These are phyloP conservation scores for Nephrotoma guestfalica DNA, from an alignment of 2,888 invertebrate species.

Conservation along the genomic window DNA sequence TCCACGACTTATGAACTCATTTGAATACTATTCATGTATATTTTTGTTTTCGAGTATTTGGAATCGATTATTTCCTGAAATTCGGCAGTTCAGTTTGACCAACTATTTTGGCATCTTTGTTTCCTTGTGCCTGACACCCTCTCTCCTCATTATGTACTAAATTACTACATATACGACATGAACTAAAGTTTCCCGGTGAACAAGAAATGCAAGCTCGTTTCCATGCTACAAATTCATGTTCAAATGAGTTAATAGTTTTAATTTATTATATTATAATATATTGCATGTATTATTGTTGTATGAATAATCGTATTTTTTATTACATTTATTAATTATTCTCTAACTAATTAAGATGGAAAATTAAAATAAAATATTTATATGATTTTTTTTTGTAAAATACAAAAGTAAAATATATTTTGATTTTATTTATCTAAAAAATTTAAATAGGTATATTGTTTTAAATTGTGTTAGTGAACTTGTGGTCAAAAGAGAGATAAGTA, in stretches of 20 bases:
- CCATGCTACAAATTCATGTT: neutral
- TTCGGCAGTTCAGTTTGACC: too few species aligned
- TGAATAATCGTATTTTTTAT: neutral
- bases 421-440: neutral
- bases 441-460: neutral
- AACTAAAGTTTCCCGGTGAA: neutral
- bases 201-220: neutral
- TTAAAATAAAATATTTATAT: neutral
- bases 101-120: too few species aligned
- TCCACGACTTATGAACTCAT: neutral
- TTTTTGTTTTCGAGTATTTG: neutral
- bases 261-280: neutral
- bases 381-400: neutral
- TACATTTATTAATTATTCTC: neutral
- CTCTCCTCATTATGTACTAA: neutral
- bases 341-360: neutral
- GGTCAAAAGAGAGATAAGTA: neutral
- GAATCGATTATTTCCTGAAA: neutral
- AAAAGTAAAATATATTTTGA: neutral
- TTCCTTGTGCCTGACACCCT: too few species aligned
- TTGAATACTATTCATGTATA: neutral
- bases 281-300: neutral
- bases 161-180: neutral
- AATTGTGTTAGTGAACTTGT: too few species aligned
- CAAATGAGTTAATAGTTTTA: neutral